These are phyloP conservation scores for Euthynnus affinis DNA, from an alignment of 2,797 vertebrate species.

Conservation along the genomic window DNA sequence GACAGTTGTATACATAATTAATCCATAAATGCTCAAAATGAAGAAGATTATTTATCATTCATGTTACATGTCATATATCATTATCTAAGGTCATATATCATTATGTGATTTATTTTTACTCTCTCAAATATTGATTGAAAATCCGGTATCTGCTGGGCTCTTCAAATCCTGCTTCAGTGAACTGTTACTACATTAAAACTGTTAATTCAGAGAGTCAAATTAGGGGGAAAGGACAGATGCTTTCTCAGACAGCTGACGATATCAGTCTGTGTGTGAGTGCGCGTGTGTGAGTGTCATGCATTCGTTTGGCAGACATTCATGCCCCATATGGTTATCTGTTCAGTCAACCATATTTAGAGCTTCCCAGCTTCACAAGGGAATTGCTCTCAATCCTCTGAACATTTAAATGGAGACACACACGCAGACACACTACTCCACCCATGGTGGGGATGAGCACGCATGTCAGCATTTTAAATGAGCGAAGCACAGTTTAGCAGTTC, in stretches of 20 bases:
- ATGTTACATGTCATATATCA: too few species aligned
- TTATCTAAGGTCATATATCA: background rate
- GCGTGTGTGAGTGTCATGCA: slow-evolving; percentile 31
- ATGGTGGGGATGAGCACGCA: slow-evolving; percentile 39
- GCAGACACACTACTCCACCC: background rate
- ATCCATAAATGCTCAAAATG: too few species aligned
- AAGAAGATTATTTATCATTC: too few species aligned
- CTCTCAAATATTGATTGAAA: background rate
- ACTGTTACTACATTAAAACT: background rate
- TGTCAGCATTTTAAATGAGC: slow-evolving; percentile 46
- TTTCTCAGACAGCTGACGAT: slow-evolving; percentile 40
- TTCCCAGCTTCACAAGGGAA: slow-evolving; percentile 56
- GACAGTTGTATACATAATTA: too few species aligned
- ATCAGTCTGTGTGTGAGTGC: slow-evolving; percentile 9
- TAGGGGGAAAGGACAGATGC: slow-evolving; percentile 29
- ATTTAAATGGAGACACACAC: slow-evolving; percentile 45
- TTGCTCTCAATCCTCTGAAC: slow-evolving; percentile 56
- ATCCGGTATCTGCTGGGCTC: background rate
- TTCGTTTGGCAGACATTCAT: slow-evolving; percentile 56
- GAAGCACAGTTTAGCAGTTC: slow-evolving; percentile 6
- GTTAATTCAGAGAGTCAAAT: slow-evolving; percentile 19
- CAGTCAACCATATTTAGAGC: slow-evolving; percentile 66
- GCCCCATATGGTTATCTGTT: slow-evolving; percentile 70
- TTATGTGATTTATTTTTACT: background rate
- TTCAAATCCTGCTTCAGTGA: slow-evolving; percentile 1